These are phyloP conservation scores for Drosophila affinis DNA, from an alignment of 2,888 invertebrate genomes.

Conservation along the genomic window DNA sequence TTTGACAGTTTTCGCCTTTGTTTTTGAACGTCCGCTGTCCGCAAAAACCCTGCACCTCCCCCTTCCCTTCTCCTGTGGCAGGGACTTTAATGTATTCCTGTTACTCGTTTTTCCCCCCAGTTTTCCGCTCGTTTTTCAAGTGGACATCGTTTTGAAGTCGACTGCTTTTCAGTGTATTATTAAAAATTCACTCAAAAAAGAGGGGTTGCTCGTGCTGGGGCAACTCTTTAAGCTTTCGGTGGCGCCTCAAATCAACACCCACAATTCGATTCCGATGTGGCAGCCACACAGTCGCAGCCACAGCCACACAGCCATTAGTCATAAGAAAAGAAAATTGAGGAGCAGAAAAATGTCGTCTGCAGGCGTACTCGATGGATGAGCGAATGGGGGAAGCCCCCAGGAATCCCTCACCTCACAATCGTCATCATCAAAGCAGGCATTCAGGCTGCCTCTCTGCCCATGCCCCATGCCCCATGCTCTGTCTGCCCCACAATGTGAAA, in stretches of 20 bases:
- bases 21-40: conserved; percentile 52
- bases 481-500: conserved; percentile 55
- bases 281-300: conserved; percentile 32
- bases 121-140: conserved; percentile 38
- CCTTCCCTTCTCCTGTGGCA: conserved; percentile 19
- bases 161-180: conserved; percentile 47
- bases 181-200: conserved; percentile 33
- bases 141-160: conserved; percentile 50
- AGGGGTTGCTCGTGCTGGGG: conserved; percentile 44
- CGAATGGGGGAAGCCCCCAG: conserved; percentile 23
- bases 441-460: conserved; percentile 34
- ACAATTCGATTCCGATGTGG: conserved; percentile 55
- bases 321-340: conserved; percentile 55
- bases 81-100: conserved; percentile 34
- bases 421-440: conserved; percentile 73
- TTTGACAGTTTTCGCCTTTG: conserved; percentile 55
- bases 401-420: conserved; percentile 29
- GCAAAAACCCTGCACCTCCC: conserved; percentile 2
- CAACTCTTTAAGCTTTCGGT: conserved; percentile 60
- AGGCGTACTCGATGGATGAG: conserved; percentile 58
- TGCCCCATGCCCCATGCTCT: too few species aligned
- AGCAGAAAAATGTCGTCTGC: conserved; percentile 70
- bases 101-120: conserved; percentile 19
- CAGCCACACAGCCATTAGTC: conserved; percentile 62
- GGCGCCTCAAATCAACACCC: conserved; percentile 65